Conservation (phyloP, 2,113 vertebrate genomes). For the Podocnemis expansa region DNA sequence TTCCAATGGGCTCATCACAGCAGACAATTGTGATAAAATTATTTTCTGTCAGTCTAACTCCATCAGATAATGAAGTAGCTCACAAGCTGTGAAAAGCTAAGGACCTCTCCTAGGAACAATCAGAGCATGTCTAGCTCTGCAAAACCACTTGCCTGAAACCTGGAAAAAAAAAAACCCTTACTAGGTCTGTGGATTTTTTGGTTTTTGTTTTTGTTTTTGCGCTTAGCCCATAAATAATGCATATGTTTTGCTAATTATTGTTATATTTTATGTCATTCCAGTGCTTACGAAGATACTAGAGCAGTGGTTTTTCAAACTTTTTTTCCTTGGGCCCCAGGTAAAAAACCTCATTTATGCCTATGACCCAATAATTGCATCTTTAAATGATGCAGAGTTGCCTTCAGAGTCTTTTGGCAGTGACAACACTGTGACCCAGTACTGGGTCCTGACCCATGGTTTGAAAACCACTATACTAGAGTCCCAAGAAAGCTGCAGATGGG, state of each 20-base stretch:
- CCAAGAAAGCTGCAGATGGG: neutral
- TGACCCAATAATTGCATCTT: no score
- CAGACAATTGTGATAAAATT: neutral
- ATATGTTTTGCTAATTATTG: neutral
- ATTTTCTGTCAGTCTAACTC: neutral
- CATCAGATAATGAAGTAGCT: neutral
- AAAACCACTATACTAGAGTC: neutral
- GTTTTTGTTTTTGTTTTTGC: neutral
- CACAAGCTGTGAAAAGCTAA: neutral
- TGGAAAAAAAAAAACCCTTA: neutral
- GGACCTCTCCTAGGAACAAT: neutral
- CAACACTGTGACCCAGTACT: no score
- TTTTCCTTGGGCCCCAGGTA: no score
- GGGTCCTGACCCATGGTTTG: no score
- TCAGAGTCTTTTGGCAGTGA: no score
- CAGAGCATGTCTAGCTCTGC: neutral
- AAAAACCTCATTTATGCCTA: no score
- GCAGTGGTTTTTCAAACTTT: no score
- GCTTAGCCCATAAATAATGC: neutral
- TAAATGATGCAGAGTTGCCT: no score
- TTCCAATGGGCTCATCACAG: neutral
- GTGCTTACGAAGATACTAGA: neutral
- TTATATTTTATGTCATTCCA: neutral
- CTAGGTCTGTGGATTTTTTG: neutral
- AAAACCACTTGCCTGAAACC: neutral